Evolutionary conservation across 2,888 invertebrate genomes (phyloP), one percentile per base, ranked within the genome.

Genomic region (Lampropteryx suffumata): DNA sequence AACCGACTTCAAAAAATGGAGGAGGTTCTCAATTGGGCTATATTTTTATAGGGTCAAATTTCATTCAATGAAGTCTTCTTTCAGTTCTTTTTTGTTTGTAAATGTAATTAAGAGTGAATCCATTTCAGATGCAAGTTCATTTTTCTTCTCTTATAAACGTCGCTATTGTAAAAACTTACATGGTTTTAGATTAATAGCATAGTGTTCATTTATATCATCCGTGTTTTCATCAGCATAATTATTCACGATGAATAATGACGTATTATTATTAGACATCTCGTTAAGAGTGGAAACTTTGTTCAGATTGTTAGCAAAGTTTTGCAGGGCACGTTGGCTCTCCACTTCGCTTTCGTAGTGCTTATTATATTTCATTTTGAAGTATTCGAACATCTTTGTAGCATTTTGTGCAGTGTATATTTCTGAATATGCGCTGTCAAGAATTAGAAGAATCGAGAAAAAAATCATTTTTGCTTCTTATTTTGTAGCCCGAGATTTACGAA

Each of bases 201-300:
- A 82, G 43, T 55, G 71, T 34, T 75, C 65, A 11, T 71, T 57
- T 45, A 81, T 48, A 41, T 73, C 67, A 10, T 57, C 56, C 2
- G 71, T 57, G 49, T 81, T 54, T 3, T 64, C 52, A 70, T 84
- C 84, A 37, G 77, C 79, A 61, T 73, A 73, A 50, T 70, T 71
- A 53, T 78, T 84, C 14, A 81, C 35, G 43, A 69, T 55, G 58
- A 70, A 82, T 41, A 72, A 55, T n/a, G 64, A 61, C 1, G 58
- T 49, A 14, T 50, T 54, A 26, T 67, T 61, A 6, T 48, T 53
- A 8, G 55, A 54, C 14, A 62, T 62, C 28, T 67, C 65, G 55
- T 84, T 84, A 3, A 82, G 61, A 9, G 59, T 35, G 14, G 57
- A 54, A 13, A 80, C 64, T 36, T 52, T 49, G 17, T 72, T 71